A percentile compares a stretch with the other conserved stretches of the same genome.
Evolutionary conservation across 1,140 invertebrate genomes (phyloP).

Genomic region (Cryptotermes secundus): DNA sequence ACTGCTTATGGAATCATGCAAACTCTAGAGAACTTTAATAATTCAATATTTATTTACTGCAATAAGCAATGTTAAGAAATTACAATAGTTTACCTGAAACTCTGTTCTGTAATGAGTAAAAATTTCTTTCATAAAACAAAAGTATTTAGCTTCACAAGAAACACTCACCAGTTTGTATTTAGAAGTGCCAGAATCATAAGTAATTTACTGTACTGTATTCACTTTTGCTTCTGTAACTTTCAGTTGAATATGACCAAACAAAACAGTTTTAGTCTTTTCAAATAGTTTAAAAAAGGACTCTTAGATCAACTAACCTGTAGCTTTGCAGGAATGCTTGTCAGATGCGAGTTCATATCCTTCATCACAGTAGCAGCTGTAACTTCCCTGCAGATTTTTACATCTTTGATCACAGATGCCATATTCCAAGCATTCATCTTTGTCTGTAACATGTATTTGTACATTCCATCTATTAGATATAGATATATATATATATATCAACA

Average conservation of each 20-base stretch:
- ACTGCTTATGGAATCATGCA: no score
- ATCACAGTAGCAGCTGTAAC: conserved; percentile 78
- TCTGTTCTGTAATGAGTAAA: no score
- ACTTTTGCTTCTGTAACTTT: neutral
- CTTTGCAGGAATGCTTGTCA: conserved; percentile 72
- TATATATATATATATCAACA: no score
- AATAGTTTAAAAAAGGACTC: neutral
- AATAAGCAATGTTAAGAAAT: no score
- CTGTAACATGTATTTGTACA: conserved; percentile 48
- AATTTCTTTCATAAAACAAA: no score
- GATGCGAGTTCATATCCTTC: conserved; percentile 65
- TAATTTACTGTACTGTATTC: no score
- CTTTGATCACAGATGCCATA: conserved; percentile 79
- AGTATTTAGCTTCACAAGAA: no score
- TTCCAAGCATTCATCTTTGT: conserved; percentile 80
- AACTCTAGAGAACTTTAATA: no score
- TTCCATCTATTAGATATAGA: neutral
- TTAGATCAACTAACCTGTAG: conserved; percentile 44
- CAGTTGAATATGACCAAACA: neutral
- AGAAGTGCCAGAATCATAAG: no score
- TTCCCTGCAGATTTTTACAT: conserved; percentile 76
- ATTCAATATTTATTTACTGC: no score
- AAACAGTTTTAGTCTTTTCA: neutral
- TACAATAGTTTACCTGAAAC: no score
- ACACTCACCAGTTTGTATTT: no score